phyloP scores from a whole-genome alignment of 2,888 invertebrate genomes.

The Chromoteleia sp. region DNA sequence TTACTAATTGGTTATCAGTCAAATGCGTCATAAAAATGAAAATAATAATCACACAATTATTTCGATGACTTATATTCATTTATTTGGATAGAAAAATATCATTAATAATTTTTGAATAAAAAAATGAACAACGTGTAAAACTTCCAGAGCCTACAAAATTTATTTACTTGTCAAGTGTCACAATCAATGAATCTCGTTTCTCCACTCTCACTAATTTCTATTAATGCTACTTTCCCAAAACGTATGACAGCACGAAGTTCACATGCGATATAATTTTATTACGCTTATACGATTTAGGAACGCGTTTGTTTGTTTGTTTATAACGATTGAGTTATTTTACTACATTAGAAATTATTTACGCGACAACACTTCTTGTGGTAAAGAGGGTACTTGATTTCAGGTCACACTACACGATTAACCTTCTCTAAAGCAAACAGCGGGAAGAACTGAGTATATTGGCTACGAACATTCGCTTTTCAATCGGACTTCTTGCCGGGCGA shows the following conservation, averaged over 20 bases:
- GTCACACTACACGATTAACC: slow-evolving; percentile 72
- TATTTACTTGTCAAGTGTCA: slow-evolving; percentile 63
- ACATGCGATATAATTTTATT: slow-evolving; percentile 32
- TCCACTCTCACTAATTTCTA: slow-evolving; percentile 71
- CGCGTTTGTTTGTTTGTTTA: slow-evolving; percentile 19
- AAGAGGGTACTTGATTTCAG: slow-evolving; percentile 63
- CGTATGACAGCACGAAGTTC: slow-evolving; percentile 50
- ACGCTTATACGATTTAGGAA: slow-evolving; percentile 1
- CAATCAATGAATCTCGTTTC: slow-evolving; percentile 61
- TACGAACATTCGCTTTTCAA: slow-evolving; percentile 81
- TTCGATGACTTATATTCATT: background rate
- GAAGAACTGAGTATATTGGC: slow-evolving; percentile 78
- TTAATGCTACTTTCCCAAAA: slow-evolving; percentile 65
- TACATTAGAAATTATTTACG: slow-evolving; percentile 46
- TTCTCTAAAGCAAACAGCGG: slow-evolving; percentile 77
- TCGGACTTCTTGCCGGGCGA: slow-evolving; percentile 78
- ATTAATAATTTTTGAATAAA: no score
- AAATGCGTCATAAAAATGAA: no score
- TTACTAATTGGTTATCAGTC: no score
- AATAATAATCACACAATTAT: no score
- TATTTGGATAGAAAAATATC: background rate
- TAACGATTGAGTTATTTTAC: slow-evolving; percentile 15
- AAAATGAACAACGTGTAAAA: no score
- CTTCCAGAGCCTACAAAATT: slow-evolving; percentile 13
- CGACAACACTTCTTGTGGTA: slow-evolving; percentile 24